Base-by-base conservation (phyloP, 2,888 invertebrate genomes). In the Acanthosoma haemorrhoidale region DNA sequence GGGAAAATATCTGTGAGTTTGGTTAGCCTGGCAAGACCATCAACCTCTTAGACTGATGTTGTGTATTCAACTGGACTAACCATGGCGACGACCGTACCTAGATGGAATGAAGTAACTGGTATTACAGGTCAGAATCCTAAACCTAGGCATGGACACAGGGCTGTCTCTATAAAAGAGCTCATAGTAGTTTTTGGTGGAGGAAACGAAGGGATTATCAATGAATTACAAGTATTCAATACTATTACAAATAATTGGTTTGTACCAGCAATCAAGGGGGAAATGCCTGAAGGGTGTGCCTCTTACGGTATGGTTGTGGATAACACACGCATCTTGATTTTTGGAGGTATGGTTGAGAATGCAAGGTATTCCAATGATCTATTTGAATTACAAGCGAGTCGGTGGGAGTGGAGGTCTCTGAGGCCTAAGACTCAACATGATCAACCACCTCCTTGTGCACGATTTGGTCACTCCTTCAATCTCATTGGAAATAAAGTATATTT, bases 111-210 rank as follows among this genome's bases (percentile, higher is more conserved):
- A 84, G 91, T 98, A 80, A 87, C 88, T 80, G 94, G 94, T 84
- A 91, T 94, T 76, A 87, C 91, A 79, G 94, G 94, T 77, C 92
- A 94, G 67, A 91, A 92, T 80, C 97, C 96, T 75, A 88, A 96
- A 82, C 97, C 98, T 74, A 89, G 98, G 77, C 98, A 99, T 88
- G 98, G 98, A 76, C 99, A 99, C 83, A 90, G 97, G 78, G 96
- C 98, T 70, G 95, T 99, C 78, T 91, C 94, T 79, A 95, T 98
- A 79, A 97, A 96, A 83, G 98, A 98, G 83, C 87, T 97, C 77
- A 98, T 99, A 94, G 93, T 99, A 76, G 96, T 98, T 79, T 98
- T 98, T 83, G 98, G 98, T 79, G 99, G 98, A 79, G 99, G 98
- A 77, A 99, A 99, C 83, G 98, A 99, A 86, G 98, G 98, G 79